Evolutionary conservation across 2,888 invertebrate species (phyloP).

Genomic region (Leptopilina myrica): DNA sequence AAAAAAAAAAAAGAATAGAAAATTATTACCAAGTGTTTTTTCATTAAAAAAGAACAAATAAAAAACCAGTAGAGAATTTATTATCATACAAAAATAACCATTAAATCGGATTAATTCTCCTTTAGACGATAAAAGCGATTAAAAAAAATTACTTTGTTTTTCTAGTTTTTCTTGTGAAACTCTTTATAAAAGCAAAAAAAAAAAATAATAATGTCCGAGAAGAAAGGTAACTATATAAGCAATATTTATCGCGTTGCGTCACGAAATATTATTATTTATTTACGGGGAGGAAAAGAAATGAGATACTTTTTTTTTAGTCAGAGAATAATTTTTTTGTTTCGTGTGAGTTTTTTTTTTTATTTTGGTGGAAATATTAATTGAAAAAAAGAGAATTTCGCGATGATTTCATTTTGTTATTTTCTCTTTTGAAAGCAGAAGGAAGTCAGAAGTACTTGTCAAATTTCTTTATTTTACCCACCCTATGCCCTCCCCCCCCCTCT

Average conservation of each 20-base stretch:
- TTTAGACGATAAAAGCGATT: slow-evolving; percentile 61
- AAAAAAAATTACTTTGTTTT: slow-evolving; percentile 54
- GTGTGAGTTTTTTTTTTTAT: slow-evolving; percentile 59
- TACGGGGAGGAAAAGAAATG: slow-evolving; percentile 46
- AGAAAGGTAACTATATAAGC: slow-evolving; percentile 75
- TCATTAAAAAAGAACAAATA: slow-evolving; percentile 49
- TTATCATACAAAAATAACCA: too few species aligned
- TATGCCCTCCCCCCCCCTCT: too few species aligned
- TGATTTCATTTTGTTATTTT: slow-evolving; percentile 45
- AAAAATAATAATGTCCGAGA: slow-evolving; percentile 76
- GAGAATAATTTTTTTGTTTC: slow-evolving; percentile 47
- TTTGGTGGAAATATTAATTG: too few species aligned
- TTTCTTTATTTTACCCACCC: slow-evolving; percentile 2
- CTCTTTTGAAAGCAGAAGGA: too few species aligned
- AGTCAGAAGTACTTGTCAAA: slow-evolving; percentile 60
- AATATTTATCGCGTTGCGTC: slow-evolving; percentile 49
- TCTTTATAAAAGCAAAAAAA: slow-evolving; percentile 53
- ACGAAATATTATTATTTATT: slow-evolving; percentile 53
- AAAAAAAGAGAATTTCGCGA: slow-evolving; percentile 55
- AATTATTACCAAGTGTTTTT: slow-evolving; percentile 63
- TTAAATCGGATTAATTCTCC: slow-evolving; percentile 63
- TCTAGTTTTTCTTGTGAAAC: slow-evolving; percentile 67
- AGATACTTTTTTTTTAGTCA: neutral
- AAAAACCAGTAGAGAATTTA: too few species aligned
- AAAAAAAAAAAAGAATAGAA: too few species aligned